Percentiles rank a stretch among this genome's conserved stretches.
Conservation (phyloP, 2,888 invertebrate genomes). For the Spisula subtruncata region DNA sequence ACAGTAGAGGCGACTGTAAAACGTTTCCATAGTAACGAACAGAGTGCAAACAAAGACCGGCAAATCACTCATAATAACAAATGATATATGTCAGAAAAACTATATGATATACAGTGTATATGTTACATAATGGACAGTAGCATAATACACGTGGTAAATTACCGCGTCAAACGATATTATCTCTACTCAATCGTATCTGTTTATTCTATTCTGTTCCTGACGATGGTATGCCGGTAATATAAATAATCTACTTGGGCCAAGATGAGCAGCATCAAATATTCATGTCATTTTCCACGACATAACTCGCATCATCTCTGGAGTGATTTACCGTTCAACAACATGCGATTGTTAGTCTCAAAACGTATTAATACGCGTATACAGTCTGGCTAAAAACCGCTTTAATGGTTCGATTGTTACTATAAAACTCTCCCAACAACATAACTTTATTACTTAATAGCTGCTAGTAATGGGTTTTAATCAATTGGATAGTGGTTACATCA, state of each 20-base stretch:
- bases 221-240: constrained; percentile 10
- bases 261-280: constrained; percentile 27
- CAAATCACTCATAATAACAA: not conserved
- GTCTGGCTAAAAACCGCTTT: not conserved
- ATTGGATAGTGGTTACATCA: not conserved
- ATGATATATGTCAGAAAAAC: constrained; percentile 4
- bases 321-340: not conserved
- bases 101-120: not conserved
- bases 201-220: constrained; percentile 11
- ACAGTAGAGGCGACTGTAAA: no score
- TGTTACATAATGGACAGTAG: constrained; percentile 3
- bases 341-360: not conserved
- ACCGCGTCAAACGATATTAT: constrained; percentile 35
- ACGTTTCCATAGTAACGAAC: not conserved
- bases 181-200: constrained; percentile 34
- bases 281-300: constrained; percentile 9
- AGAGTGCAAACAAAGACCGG: not conserved
- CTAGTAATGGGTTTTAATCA: not conserved
- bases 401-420: not conserved
- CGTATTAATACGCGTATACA: not conserved
- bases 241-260: constrained; percentile 31
- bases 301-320: not conserved
- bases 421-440: not conserved
- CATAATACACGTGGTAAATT: not conserved
- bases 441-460: constrained; percentile 12